A percentile compares a stretch with the other conserved stretches of the same genome.
Conservation (phyloP, 2,113 vertebrate genomes). For the Thunnus thynnus region DNA sequence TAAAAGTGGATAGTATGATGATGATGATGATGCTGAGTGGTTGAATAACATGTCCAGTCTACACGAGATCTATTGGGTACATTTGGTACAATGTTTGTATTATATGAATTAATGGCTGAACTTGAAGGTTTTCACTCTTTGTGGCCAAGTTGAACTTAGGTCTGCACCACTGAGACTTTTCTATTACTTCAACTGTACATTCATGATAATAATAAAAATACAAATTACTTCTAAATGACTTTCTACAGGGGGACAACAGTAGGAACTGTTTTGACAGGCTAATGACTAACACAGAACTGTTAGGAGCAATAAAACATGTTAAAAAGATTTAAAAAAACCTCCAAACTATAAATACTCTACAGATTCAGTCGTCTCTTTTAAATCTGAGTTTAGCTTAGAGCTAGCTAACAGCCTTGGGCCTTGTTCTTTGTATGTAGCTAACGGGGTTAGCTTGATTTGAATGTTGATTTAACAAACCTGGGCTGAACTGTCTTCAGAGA, state of each 20-base stretch:
- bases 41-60: conserved; percentile 72
- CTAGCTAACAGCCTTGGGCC: background rate
- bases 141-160: background rate
- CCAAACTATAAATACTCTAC: background rate
- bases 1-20: conserved; percentile 73
- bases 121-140: conserved; percentile 10
- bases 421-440: background rate
- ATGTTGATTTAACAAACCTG: background rate
- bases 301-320: background rate
- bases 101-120: conserved; percentile 40
- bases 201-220: background rate
- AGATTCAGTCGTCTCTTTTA: background rate
- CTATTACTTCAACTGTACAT: background rate
- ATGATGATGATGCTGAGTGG: conserved; percentile 63
- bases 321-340: background rate
- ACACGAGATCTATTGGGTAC: conserved; percentile 56
- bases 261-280: too few relatives aligned
- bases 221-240: too few relatives aligned
- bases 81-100: conserved; percentile 76
- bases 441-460: background rate
- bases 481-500: background rate
- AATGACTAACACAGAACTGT: background rate
- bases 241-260: too few relatives aligned
- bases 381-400: background rate
- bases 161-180: background rate